Base-by-base conservation (phyloP, 2,113 vertebrate genomes). In the Oreochromis spilurus region DNA sequence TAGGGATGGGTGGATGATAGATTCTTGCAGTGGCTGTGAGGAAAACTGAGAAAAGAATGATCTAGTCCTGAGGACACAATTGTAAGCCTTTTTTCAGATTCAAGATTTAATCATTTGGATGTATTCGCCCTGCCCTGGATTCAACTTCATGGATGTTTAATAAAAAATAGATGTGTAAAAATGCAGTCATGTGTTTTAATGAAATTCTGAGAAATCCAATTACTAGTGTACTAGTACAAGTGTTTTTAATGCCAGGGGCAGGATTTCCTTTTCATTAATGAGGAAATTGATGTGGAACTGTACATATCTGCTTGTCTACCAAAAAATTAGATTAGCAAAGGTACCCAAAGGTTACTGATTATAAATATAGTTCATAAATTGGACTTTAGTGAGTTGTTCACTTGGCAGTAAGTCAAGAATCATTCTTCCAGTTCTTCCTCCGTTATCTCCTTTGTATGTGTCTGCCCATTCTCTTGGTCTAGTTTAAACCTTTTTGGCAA, bases 1-100 rank as follows among this genome's bases (percentile, higher is more conserved):
- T 3, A 7, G 50, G 48, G 54, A 65, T 78, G 62, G 70, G 70
- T 43, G 85, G 91, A 90, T 87, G 86, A 87, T 90, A 57, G 62
- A 77, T 72, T 24, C 36, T 53, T 48, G 36, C 86, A 9, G 72
- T 36, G 55, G 34, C 81, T 86, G 53, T 58, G 45, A 84, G 58
- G 58, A 62, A 85, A 84, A 60, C 31, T 17, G 4, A 43, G 12
- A 24, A 26, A 79, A 26, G 5, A 48, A 78, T 31, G 5, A 17
- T 48, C 10, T 7, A 50, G 9, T 65, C n/a, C 36, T 1, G 3
- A 77, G 43, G 43, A 77, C 0, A 50, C 24, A 31, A 31, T 50
- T 77, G 9, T 19, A 75, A 75, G 43, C 9, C 43, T 75, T 50
- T 50, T 50, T 31, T 50, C 16, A 31, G 24, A 19, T 12, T 77